These are phyloP conservation scores for Drosophila formosana DNA, from an alignment of 2,888 invertebrate genomes.

Conservation along the genomic window DNA sequence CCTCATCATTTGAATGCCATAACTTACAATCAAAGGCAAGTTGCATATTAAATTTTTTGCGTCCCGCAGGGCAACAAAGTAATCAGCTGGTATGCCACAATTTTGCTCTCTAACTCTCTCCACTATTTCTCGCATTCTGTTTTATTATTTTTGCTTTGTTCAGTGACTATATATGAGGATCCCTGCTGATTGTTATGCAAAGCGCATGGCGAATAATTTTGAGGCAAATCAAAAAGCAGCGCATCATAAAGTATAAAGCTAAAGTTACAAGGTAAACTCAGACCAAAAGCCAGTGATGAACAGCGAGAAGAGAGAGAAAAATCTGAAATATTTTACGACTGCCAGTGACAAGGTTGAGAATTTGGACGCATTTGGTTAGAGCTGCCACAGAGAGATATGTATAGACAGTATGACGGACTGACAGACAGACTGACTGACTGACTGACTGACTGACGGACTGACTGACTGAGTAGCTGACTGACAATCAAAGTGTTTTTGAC, in stretches of 20 bases:
- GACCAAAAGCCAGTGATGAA: not conserved
- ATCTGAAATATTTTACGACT: slow-evolving; percentile 60
- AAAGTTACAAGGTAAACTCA: slow-evolving; percentile 34
- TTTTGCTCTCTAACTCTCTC: not conserved
- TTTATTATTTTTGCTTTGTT: slow-evolving; percentile 16
- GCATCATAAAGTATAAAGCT: slow-evolving; percentile 25
- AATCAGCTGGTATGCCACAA: slow-evolving; percentile 47
- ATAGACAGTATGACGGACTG: slow-evolving; percentile 13
- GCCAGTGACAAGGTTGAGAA: slow-evolving; percentile 51
- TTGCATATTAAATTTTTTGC: slow-evolving; percentile 34
- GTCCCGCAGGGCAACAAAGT: slow-evolving; percentile 38
- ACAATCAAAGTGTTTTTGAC: slow-evolving; percentile 71
- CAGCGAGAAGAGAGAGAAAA: slow-evolving; percentile 12
- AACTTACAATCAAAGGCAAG: slow-evolving; percentile 35
- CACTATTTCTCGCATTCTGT: not conserved
- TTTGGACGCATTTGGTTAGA: slow-evolving; percentile 35
- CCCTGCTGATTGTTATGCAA: slow-evolving; percentile 73
- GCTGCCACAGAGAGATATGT: slow-evolving; percentile 28
- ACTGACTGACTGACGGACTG: slow-evolving; percentile 7
- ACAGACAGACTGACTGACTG: slow-evolving; percentile 20
- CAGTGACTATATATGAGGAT: slow-evolving; percentile 42
- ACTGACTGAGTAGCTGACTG: slow-evolving; percentile 28
- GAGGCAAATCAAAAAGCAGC: slow-evolving; percentile 62
- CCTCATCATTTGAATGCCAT: not conserved
- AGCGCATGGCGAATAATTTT: slow-evolving; percentile 68